phyloP scores from a whole-genome alignment of 2,888 invertebrate species.

The Cephus pygmeus region DNA sequence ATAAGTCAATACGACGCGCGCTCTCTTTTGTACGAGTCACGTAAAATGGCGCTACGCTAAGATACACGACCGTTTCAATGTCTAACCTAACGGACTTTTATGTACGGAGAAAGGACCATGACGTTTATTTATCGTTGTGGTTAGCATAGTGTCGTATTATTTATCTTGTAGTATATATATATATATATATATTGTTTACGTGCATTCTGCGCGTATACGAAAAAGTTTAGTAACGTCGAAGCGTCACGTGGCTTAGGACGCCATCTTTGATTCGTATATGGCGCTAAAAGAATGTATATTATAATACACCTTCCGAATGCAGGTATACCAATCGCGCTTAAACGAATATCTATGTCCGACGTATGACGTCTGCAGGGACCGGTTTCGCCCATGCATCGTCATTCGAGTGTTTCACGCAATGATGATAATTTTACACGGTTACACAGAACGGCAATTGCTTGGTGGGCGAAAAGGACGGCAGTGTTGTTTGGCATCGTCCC shows the following conservation, averaged over 20 bases:
- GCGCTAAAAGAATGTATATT: not conserved
- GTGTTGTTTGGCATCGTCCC: not conserved
- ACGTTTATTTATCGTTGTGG: constrained; percentile 1
- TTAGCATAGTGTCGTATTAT: constrained; percentile 15
- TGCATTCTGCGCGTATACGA: not conserved
- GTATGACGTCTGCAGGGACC: not conserved
- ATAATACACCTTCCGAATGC: not conserved
- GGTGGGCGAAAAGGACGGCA: not conserved
- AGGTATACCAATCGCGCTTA: not conserved
- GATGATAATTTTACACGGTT: not conserved
- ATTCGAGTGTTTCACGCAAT: not conserved
- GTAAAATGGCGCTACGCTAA: not conserved
- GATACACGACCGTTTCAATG: not conserved
- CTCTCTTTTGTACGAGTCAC: not conserved
- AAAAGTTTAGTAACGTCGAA: not conserved
- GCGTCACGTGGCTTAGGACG: not conserved
- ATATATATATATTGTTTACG: constrained; percentile 20
- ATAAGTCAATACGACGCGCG: constrained; percentile 54
- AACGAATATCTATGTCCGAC: not conserved
- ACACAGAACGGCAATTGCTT: not conserved
- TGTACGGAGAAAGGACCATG: not conserved
- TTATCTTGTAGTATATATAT: constrained; percentile 17
- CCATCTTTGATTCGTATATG: not conserved
- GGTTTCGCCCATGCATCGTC: not conserved
- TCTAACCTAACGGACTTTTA: not conserved